phyloP scores from a whole-genome alignment of 2,888 invertebrate species.

The Noctuana brunneofusca region DNA sequence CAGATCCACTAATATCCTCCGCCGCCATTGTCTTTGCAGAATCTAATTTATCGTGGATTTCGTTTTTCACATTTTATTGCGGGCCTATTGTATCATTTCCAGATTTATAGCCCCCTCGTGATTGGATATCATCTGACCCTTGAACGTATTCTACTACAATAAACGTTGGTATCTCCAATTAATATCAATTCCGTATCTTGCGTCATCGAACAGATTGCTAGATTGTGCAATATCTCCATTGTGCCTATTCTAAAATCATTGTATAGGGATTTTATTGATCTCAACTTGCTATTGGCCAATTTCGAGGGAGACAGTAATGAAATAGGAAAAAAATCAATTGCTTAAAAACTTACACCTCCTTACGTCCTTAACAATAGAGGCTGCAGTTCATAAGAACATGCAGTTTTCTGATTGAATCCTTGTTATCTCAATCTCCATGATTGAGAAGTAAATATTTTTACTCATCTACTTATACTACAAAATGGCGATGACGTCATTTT shows the following conservation, averaged over 20 bases:
- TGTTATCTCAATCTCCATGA: too few species aligned
- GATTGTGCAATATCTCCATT: conserved; percentile 1
- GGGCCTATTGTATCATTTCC: conserved; percentile 30
- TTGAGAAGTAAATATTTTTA: too few species aligned
- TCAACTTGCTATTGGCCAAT: background rate
- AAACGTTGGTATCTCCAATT: conserved; percentile 22
- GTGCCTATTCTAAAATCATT: background rate
- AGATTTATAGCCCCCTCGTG: conserved; percentile 29
- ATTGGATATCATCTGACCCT: conserved; percentile 34
- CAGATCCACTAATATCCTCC: conserved; percentile 40
- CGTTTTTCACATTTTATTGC: conserved; percentile 36
- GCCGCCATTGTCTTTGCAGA: conserved; percentile 41
- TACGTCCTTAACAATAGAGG: too few species aligned
- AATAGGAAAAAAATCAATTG: too few species aligned
- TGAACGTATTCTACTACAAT: conserved; percentile 6
- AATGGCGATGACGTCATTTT: too few species aligned
- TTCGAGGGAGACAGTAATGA: background rate
- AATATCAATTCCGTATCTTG: conserved; percentile 23
- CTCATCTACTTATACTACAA: too few species aligned
- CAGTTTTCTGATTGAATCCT: too few species aligned
- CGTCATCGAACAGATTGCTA: conserved; percentile 13
- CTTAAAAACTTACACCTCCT: too few species aligned
- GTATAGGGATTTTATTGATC: background rate
- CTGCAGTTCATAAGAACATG: too few species aligned
- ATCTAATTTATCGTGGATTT: conserved; percentile 39